Conservation (phyloP, 2,888 invertebrate genomes). For the Brachycybe producta region DNA sequence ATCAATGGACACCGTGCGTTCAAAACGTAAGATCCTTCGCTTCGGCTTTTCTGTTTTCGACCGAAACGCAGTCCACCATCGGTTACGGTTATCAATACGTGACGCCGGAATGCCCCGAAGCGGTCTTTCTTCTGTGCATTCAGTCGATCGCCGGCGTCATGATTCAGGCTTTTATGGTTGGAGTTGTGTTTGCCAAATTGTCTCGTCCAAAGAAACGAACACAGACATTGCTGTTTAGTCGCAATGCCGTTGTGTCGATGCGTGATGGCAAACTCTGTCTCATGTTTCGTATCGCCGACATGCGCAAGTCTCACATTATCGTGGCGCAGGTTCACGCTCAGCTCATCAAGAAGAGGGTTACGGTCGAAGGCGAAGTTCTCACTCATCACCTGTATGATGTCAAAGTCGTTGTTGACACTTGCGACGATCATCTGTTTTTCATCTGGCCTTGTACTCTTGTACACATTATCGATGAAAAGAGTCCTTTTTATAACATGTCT, state of each 20-base stretch:
- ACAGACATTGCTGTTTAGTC: conserved; percentile 85
- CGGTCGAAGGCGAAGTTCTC: conserved; percentile 73
- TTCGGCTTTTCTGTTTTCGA: conserved; percentile 86
- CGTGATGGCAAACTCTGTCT: conserved; percentile 81
- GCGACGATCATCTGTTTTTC: conserved; percentile 86
- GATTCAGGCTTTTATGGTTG: conserved; percentile 77
- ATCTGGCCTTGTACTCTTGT: conserved; percentile 97
- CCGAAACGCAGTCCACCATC: conserved; percentile 94
- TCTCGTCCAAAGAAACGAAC: conserved; percentile 93
- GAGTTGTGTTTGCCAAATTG: conserved; percentile 80
- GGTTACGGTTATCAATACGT: conserved; percentile 76
- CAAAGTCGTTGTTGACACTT: conserved; percentile 70
- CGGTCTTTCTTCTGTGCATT: conserved; percentile 79
- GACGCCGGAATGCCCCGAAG: conserved; percentile 84
- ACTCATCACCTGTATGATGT: conserved; percentile 85
- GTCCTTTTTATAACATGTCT: conserved; percentile 80
- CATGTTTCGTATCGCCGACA: conserved; percentile 92
- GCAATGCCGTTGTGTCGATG: conserved; percentile 82
- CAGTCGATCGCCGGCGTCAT: conserved; percentile 81
- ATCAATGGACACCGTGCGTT: conserved; percentile 68
- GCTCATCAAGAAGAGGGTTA: conserved; percentile 83
- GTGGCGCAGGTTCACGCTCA: conserved; percentile 93
- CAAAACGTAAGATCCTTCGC: conserved; percentile 74
- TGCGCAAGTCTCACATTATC: conserved; percentile 93
- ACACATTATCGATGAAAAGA: conserved; percentile 81